Evolutionary conservation across 2,888 invertebrate species (phyloP).

Genomic region (Hyalella azteca): DNA sequence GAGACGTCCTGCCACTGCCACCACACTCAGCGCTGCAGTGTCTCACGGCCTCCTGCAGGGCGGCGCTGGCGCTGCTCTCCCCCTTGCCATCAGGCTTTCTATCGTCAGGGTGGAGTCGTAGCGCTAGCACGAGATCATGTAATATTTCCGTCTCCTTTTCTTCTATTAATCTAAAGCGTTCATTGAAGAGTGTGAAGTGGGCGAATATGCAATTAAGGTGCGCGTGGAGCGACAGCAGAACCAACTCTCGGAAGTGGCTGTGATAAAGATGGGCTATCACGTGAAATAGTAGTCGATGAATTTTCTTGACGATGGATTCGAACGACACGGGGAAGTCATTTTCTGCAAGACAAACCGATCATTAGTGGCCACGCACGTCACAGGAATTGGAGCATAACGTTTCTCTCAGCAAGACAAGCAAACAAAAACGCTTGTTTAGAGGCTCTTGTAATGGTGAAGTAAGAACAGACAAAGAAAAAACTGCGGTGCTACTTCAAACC

Average conservation of each 20-base stretch:
- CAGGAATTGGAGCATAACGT: not conserved
- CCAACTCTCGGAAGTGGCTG: slow-evolving; percentile 95
- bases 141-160: slow-evolving; percentile 95
- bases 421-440: too few species aligned
- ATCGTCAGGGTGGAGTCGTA: slow-evolving; percentile 64
- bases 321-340: slow-evolving; percentile 94
- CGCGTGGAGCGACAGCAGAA: slow-evolving; percentile 89
- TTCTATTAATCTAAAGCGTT: slow-evolving; percentile 90
- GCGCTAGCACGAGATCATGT: slow-evolving; percentile 86
- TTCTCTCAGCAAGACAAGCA: too few species aligned
- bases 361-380: not conserved
- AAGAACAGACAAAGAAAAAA: too few species aligned
- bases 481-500: too few species aligned
- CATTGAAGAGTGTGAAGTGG: slow-evolving; percentile 85
- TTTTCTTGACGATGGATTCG: slow-evolving; percentile 93
- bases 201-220: slow-evolving; percentile 97
- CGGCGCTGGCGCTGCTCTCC: not conserved
- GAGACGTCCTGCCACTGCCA: slow-evolving; percentile 46
- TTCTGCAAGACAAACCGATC: slow-evolving; percentile 67
- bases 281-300: slow-evolving; percentile 94
- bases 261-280: slow-evolving; percentile 98
- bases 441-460: too few species aligned
- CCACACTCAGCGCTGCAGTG: slow-evolving; percentile 23
- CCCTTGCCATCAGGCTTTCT: slow-evolving; percentile 6
- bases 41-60: slow-evolving; percentile 18